Base-by-base conservation (phyloP, 2,888 invertebrate genomes). In the Drosophila acutilabella region DNA sequence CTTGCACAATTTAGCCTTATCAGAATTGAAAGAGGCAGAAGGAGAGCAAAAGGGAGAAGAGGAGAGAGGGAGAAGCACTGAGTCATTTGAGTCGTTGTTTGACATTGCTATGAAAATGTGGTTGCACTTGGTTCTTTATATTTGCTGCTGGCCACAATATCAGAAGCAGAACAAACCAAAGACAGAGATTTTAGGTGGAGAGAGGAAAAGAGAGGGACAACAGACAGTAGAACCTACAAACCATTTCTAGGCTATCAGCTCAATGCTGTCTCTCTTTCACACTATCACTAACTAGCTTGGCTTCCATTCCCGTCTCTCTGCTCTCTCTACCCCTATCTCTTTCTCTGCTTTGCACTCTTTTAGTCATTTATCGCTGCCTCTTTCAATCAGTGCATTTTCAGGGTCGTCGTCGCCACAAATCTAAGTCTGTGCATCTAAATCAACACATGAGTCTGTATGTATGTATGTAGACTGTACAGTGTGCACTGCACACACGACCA, bases 21-120 rank as follows among this genome's bases (percentile, higher is more conserved):
- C 73, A 72, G 48, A 47, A 42, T 8, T 30, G 30, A 40, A 54
- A 30, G 4, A 23, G 13, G 4, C 16, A 30, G 16, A 16, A n/a
- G n/a, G 16, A 48, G 36, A 36, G 13, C 20, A 14, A n/a, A 13
- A 16, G 52, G 13, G 8, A 8, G 30, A 30, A 4, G 8, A 8
- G 30, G 8, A 8, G 30, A 30, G 8, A 30, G 26, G 6, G 30
- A 8, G 30, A 30, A 23, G 23, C 23, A 1, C 65, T 74, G 67
- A 80, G 87, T 81, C 81, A 87, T 69, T 83, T 71, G 81, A 84
- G 72, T 79, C 74, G 78, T 67, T 58, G 76, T 60, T 78, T 89
- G 86, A 78, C 89, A 85, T 89, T 90, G 81, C 78, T 81, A 71
- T 71, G 82, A 87, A 85, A 88, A 84, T 89, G 89, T 78, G 90